A percentile compares a stretch with the other conserved stretches of the same genome.
These are phyloP conservation scores for Dromococcyx pavoninus DNA, from an alignment of 2,797 vertebrate genomes.

Conservation along the genomic window DNA sequence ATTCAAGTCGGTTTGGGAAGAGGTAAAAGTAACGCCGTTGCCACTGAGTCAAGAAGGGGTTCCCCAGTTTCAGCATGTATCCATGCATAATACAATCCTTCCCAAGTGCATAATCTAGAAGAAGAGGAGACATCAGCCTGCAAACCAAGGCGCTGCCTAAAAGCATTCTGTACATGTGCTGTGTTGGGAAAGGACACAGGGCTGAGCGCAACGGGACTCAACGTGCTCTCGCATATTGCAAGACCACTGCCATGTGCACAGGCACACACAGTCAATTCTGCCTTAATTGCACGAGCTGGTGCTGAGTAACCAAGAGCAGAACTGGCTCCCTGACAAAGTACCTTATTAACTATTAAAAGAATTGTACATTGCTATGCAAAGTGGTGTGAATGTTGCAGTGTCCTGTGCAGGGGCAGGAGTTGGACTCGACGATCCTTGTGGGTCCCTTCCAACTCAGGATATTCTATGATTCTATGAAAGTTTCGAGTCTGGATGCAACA, in stretches of 20 bases:
- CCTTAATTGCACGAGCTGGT: accelerated
- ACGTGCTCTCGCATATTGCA: accelerated
- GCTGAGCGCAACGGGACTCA: accelerated
- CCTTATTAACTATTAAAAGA: background rate
- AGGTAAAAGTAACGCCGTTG: conserved; percentile 98
- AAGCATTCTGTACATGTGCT: accelerated
- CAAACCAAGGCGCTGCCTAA: accelerated
- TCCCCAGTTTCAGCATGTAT: conserved; percentile 95
- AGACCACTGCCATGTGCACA: accelerated
- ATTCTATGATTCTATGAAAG: no score
- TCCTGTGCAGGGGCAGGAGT: no score
- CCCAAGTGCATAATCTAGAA: conserved; percentile 92
- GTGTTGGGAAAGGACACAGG: accelerated
- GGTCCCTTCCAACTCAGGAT: no score
- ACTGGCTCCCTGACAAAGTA: background rate
- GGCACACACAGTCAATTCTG: background rate
- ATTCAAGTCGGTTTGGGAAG: conserved; percentile 98
- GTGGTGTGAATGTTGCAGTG: no score
- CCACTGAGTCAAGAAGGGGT: conserved; percentile 97
- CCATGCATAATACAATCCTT: conserved; percentile 98
- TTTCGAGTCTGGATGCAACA: background rate
- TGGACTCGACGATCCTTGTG: no score
- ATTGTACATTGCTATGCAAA: background rate
- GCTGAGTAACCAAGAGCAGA: background rate
- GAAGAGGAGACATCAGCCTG: background rate